These are phyloP conservation scores for Andricus quercusramuli DNA, from an alignment of 2,888 invertebrate species.

Conservation along the genomic window DNA sequence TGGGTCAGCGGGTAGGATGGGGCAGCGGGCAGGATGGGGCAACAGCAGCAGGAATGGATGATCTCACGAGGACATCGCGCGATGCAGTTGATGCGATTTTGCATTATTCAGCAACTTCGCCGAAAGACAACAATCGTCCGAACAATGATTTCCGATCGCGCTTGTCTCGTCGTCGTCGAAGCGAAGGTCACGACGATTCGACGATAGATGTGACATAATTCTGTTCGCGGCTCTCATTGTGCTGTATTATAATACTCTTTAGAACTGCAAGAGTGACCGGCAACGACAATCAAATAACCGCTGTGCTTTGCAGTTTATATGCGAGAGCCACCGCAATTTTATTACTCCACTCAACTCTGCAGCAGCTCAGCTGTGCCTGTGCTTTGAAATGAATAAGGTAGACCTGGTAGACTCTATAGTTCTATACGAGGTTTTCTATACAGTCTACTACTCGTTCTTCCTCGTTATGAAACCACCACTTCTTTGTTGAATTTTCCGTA, in stretches of 20 bases:
- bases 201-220: not conserved
- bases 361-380: no score
- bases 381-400: no score
- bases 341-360: no score
- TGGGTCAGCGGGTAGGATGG: slow-evolving; percentile 17
- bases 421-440: no score
- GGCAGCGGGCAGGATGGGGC: no score
- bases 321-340: not conserved
- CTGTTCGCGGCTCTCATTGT: not conserved
- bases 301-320: not conserved
- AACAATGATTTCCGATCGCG: slow-evolving; percentile 14
- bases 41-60: slow-evolving; percentile 47
- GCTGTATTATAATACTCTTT: not conserved
- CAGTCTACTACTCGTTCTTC: not conserved
- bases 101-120: not conserved
- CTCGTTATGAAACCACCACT: not conserved
- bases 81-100: slow-evolving; percentile 8
- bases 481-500: slow-evolving; percentile 3
- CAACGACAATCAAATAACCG: not conserved
- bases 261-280: not conserved
- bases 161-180: not conserved
- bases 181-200: not conserved
- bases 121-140: slow-evolving; percentile 9
- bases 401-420: no score
- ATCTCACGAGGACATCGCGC: not conserved